A percentile compares a stretch with the other conserved stretches of the same genome.
phyloP scores from a whole-genome alignment of 2,797 vertebrate genomes.

The Gastrophryne carolinensis region DNA sequence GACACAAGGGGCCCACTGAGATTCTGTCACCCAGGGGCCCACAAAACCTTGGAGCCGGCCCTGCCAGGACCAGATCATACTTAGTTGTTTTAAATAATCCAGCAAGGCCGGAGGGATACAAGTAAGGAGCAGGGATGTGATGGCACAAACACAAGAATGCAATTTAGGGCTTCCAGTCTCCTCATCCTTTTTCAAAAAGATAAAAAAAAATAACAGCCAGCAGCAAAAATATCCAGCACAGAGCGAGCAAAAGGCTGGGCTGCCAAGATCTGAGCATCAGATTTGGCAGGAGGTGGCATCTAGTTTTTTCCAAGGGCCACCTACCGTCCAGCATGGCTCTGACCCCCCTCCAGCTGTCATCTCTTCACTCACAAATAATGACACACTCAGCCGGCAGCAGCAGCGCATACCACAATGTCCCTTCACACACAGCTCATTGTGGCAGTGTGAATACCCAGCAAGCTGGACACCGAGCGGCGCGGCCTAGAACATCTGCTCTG shows the following conservation, averaged over 20 bases:
- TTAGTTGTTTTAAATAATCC: too few species aligned
- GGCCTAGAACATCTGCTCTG: neutral
- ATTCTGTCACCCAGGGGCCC: too few species aligned
- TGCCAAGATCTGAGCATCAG: slow-evolving; percentile 4
- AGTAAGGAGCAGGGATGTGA: too few species aligned
- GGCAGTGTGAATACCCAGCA: neutral
- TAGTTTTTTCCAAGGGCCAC: too few species aligned
- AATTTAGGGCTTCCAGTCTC: neutral
- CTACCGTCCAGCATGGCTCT: neutral
- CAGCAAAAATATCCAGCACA: neutral
- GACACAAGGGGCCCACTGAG: too few species aligned
- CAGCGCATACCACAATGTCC: neutral
- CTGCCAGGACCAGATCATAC: neutral
- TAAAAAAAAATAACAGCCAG: neutral
- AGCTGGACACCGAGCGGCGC: neutral
- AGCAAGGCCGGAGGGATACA: too few species aligned
- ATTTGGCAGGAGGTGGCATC: neutral
- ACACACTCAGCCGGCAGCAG: neutral
- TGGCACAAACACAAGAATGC: too few species aligned
- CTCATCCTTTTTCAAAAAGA: neutral
- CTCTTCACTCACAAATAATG: neutral
- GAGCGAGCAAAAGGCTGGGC: too few species aligned
- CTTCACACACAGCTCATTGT: neutral
- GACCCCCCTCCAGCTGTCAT: neutral
- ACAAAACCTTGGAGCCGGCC: too few species aligned